Evolutionary conservation across 2,888 invertebrate genomes (phyloP).

Genomic region (Panopea generosa): DNA sequence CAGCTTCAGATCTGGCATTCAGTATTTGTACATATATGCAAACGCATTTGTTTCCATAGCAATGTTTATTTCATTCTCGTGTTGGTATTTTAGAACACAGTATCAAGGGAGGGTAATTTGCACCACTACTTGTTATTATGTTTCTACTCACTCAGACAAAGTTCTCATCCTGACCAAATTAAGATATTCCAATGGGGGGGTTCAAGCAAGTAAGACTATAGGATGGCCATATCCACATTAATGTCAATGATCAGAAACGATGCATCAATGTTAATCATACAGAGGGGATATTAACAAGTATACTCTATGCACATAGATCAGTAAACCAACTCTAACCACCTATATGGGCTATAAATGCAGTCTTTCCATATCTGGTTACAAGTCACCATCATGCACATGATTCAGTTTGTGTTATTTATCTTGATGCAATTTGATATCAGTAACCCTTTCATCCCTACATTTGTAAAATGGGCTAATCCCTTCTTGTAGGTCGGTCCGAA

Average conservation of each 20-base stretch:
- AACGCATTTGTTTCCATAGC: slow-evolving; percentile 48
- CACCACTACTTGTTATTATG: slow-evolving; percentile 46
- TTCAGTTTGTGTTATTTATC: slow-evolving; percentile 11
- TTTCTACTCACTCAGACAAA: slow-evolving; percentile 57
- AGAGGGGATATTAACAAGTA: slow-evolving; percentile 19
- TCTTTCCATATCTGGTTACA: neutral
- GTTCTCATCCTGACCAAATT: slow-evolving; percentile 16
- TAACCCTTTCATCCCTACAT: neutral
- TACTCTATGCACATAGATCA: slow-evolving; percentile 10
- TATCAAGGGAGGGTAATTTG: slow-evolving; percentile 45
- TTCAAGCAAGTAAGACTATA: slow-evolving; percentile 25
- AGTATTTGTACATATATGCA: slow-evolving; percentile 54
- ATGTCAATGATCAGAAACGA: slow-evolving; percentile 27
- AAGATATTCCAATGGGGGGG: slow-evolving; percentile 26
- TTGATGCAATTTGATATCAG: slow-evolving; percentile 8
- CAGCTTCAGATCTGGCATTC: slow-evolving; percentile 58
- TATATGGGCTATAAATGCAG: neutral
- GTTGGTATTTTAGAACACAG: slow-evolving; percentile 47
- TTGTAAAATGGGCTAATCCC: too few relatives aligned
- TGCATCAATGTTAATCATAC: slow-evolving; percentile 35
- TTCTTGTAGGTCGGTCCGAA: too few relatives aligned
- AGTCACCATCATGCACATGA: slow-evolving; percentile 12
- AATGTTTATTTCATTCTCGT: slow-evolving; percentile 47
- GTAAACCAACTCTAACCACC: neutral
- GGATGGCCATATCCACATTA: slow-evolving; percentile 20